Percentiles rank a stretch among this genome's conserved stretches.
These are phyloP conservation scores for Psittacula echo DNA, from an alignment of 2,797 vertebrate species.

Conservation along the genomic window DNA sequence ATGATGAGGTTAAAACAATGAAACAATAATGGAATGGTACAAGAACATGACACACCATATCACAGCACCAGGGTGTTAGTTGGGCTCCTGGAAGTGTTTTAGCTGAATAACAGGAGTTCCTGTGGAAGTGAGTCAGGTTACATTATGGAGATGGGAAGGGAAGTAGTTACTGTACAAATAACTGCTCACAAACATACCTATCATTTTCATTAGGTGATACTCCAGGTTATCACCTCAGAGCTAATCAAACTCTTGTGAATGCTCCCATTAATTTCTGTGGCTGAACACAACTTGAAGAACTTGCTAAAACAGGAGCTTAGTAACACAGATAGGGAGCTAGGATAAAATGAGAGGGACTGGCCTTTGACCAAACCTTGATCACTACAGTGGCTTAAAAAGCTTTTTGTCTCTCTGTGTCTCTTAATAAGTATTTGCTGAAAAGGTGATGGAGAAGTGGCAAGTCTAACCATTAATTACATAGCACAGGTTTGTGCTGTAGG, in stretches of 20 bases:
- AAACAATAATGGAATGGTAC: constrained; percentile 5
- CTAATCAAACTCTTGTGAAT: not conserved
- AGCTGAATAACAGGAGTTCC: not conserved
- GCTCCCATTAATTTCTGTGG: not conserved
- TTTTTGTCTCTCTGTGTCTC: not conserved
- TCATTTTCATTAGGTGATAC: not conserved
- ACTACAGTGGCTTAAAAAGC: not conserved
- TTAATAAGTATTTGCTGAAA: not conserved
- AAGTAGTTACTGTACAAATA: not conserved
- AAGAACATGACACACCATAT: not conserved
- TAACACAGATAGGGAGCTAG: not conserved
- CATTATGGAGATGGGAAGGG: not conserved
- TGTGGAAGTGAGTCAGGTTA: not conserved
- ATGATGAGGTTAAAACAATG: constrained; percentile 44
- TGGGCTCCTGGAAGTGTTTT: not conserved
- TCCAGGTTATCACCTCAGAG: not conserved
- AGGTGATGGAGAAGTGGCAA: not conserved
- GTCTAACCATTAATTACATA: fast-evolving
- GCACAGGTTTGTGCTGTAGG: not conserved
- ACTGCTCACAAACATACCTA: not conserved
- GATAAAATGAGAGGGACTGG: not conserved
- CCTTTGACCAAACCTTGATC: not conserved
- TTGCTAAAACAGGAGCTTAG: not conserved
- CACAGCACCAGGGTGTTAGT: not conserved
- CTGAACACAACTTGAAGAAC: not conserved